These are phyloP conservation scores for Cryptomyrus ogoouensis DNA, from an alignment of 2,113 vertebrate species.

Conservation along the genomic window DNA sequence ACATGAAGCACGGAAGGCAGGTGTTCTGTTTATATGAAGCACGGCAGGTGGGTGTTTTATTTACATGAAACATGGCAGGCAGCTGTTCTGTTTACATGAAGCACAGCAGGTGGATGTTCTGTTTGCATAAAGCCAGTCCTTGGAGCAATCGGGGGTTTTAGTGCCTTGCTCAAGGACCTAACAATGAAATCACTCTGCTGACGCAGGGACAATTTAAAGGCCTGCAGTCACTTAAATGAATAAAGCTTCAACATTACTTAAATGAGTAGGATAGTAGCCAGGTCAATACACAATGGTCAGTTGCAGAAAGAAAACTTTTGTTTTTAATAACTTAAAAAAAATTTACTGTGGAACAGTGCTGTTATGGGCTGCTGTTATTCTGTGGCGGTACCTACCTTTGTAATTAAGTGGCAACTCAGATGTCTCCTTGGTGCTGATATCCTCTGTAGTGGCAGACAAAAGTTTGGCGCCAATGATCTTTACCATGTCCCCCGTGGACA, in stretches of 20 bases:
- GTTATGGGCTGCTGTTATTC: neutral
- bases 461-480: conserved; percentile 63
- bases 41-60: too few species aligned
- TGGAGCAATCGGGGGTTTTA: neutral
- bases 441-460: conserved; percentile 61
- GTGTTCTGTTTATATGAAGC: too few species aligned
- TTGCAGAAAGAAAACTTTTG: neutral
- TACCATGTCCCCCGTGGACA: conserved; percentile 81
- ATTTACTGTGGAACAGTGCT: neutral
- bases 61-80: too few species aligned
- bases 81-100: neutral
- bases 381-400: conserved; percentile 55
- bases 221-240: neutral
- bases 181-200: neutral
- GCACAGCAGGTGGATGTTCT: too few species aligned
- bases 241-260: neutral
- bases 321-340: neutral
- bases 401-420: conserved; percentile 61
- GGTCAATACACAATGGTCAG: neutral
- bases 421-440: conserved; percentile 48
- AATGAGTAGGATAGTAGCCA: neutral
- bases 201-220: neutral
- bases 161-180: neutral
- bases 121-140: neutral
- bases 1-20: too few species aligned